phyloP scores from a whole-genome alignment of 2,888 invertebrate genomes.

The Scaptomyza parva region DNA sequence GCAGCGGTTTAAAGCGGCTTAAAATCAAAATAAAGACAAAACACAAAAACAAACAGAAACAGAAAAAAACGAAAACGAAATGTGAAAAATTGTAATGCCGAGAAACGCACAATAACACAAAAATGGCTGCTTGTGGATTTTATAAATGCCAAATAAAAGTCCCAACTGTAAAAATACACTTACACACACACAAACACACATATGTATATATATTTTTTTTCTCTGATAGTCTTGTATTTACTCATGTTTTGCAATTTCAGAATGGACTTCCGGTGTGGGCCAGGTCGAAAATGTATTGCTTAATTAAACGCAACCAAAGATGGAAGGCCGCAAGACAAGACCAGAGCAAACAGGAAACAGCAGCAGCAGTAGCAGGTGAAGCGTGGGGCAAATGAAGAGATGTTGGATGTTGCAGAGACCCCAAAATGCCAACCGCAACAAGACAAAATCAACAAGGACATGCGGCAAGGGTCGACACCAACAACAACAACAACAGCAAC shows the following conservation, averaged over 20 bases:
- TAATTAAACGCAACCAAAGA: slow-evolving; percentile 56
- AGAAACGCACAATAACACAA: slow-evolving; percentile 37
- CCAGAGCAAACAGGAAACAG: slow-evolving; percentile 39
- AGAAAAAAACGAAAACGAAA: slow-evolving; percentile 10
- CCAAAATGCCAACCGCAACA: slow-evolving; percentile 62
- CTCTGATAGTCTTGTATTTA: slow-evolving; percentile 12
- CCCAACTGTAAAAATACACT: background rate
- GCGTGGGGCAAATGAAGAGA: slow-evolving; percentile 30
- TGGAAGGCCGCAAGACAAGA: slow-evolving; percentile 54
- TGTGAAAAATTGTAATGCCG: slow-evolving; percentile 31
- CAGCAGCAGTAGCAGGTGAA: slow-evolving; percentile 2
- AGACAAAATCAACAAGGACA: slow-evolving; percentile 62
- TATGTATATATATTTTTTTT: background rate
- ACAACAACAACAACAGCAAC: slow-evolving; percentile 40
- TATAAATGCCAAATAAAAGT: slow-evolving; percentile 4
- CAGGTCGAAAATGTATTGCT: slow-evolving; percentile 53
- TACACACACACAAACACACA: background rate
- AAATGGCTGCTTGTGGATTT: slow-evolving; percentile 3
- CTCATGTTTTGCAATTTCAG: slow-evolving; percentile 24
- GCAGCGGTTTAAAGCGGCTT: slow-evolving; percentile 79
- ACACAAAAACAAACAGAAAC: slow-evolving; percentile 19
- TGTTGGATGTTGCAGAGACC: slow-evolving; percentile 23
- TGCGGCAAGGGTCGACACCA: slow-evolving; percentile 40
- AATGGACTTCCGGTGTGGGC: slow-evolving; percentile 36
- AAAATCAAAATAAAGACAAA: slow-evolving; percentile 34